Conservation (phyloP, 1,140 invertebrate genomes). For the Acarapis woodi region DNA sequence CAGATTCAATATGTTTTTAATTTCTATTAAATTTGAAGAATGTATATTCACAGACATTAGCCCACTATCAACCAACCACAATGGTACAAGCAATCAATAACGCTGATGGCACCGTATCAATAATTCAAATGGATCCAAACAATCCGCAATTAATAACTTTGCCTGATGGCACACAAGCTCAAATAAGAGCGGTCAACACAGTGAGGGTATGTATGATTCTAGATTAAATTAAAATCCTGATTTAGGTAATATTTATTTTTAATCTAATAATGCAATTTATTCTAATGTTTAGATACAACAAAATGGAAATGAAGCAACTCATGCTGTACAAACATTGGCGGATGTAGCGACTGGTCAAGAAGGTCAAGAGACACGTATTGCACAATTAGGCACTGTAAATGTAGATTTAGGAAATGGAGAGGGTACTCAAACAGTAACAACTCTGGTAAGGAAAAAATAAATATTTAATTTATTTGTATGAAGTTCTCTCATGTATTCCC, state of each 20-base stretch:
- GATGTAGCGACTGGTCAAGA: conserved; percentile 27
- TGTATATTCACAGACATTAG: conserved; percentile 12
- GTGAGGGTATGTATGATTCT: conserved; percentile 22
- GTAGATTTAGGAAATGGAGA: conserved; percentile 49
- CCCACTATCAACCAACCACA: conserved; percentile 43
- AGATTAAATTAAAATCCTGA: background rate
- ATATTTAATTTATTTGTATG: too few relatives aligned
- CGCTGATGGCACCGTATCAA: conserved; percentile 77
- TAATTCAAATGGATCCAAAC: conserved; percentile 81
- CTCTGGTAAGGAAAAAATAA: too few relatives aligned
- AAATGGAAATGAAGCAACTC: conserved; percentile 26
- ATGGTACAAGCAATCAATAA: conserved; percentile 84
- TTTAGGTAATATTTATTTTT: too few relatives aligned
- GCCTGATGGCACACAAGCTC: conserved; percentile 77
- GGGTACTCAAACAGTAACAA: conserved; percentile 14
- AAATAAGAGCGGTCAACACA: conserved; percentile 60
- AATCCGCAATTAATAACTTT: conserved; percentile 65
- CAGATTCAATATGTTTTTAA: too few relatives aligned
- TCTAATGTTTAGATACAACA: conserved; percentile 12
- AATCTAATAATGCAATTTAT: background rate
- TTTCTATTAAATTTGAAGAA: conserved; percentile 9
- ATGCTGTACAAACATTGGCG: conserved; percentile 33
- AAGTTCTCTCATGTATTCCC: too few relatives aligned
- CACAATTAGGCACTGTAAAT: conserved; percentile 14
- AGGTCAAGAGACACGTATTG: conserved; percentile 26